phyloP scores from a whole-genome alignment of 64 coral and sea anemone species.

The Dendronephthya gigantea region DNA sequence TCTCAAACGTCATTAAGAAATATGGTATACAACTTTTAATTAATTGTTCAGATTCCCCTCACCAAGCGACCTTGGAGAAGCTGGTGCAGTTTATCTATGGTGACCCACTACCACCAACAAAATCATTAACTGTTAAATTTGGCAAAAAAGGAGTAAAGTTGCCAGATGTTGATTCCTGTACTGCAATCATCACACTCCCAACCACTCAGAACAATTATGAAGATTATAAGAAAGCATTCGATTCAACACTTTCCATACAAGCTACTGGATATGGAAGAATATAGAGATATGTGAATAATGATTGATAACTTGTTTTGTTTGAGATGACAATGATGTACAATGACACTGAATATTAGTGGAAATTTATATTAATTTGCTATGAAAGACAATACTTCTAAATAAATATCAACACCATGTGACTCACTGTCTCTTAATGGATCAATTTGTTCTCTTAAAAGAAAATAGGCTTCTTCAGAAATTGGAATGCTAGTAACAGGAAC shows the following conservation, averaged over 20 bases:
- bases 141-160: background rate
- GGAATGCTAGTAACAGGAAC: background rate
- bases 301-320: background rate
- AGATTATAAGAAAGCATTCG: background rate
- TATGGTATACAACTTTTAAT: background rate
- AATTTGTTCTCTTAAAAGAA: background rate
- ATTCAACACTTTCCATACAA: background rate
- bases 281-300: background rate
- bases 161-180: background rate
- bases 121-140: background rate
- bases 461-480: background rate
- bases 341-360: too few relatives aligned
- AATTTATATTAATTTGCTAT: background rate
- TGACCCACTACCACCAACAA: background rate
- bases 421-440: background rate
- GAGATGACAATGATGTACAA: background rate
- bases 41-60: background rate
- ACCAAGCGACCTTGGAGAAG: background rate
- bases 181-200: background rate
- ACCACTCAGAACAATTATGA: background rate
- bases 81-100: background rate
- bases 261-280: background rate
- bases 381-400: background rate
- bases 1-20: background rate
- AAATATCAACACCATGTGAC: background rate